A percentile compares a stretch with the other conserved stretches of the same genome.
These are phyloP conservation scores for Dendronephthya gigantea DNA, from an alignment of 64 coral and sea anemone genomes.

Conservation along the genomic window DNA sequence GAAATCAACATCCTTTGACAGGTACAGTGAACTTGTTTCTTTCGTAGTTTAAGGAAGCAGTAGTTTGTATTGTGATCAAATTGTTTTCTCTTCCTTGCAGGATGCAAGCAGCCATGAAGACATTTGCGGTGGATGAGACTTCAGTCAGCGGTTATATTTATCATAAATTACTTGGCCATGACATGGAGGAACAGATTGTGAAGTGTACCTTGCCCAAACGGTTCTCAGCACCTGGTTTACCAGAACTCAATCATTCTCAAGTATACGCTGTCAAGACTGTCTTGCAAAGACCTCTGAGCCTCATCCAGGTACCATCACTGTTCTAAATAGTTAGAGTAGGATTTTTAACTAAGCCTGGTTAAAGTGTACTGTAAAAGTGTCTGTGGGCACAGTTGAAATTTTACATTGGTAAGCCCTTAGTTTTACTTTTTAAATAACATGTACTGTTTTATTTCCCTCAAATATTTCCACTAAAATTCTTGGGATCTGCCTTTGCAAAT, in stretches of 20 bases:
- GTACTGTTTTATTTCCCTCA: no score
- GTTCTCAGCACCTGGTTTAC: slow-evolving; percentile 90
- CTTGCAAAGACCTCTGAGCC: slow-evolving; percentile 84
- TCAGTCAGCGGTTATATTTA: slow-evolving; percentile 99
- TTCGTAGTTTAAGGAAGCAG: not conserved
- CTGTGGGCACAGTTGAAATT: not conserved
- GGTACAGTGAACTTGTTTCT: slow-evolving; percentile 18
- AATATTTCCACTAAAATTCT: no score
- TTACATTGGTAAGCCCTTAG: not conserved
- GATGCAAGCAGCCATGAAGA: slow-evolving; percentile 99
- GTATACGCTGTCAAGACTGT: slow-evolving; percentile 99
- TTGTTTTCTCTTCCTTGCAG: slow-evolving; percentile 24
- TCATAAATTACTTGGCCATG: slow-evolving; percentile 93
- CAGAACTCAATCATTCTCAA: slow-evolving; percentile 97
- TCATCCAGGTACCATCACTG: slow-evolving; percentile 77
- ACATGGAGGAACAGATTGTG: slow-evolving; percentile 95
- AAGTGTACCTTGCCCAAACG: slow-evolving; percentile 94
- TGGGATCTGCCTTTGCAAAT: no score
- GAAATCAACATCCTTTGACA: slow-evolving; percentile 98
- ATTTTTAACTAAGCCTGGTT: no score
- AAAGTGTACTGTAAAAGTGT: not conserved
- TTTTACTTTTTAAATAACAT: no score
- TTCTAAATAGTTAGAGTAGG: no score
- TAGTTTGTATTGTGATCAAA: not conserved
- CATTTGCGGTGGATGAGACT: slow-evolving; percentile 98